phyloP scores from a whole-genome alignment of 2,888 invertebrate species.

The Acrobasis consociella region DNA sequence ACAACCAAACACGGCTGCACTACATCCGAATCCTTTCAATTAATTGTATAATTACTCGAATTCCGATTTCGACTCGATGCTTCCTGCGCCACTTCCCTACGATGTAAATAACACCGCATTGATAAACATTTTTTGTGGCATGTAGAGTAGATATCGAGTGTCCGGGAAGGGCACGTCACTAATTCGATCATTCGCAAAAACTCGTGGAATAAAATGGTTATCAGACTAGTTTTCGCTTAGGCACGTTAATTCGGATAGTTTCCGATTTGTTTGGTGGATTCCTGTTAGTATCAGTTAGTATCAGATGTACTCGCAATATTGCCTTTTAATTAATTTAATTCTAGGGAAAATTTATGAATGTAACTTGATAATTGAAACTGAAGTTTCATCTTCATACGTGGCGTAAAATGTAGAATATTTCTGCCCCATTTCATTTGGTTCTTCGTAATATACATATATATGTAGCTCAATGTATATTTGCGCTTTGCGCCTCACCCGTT shows the following conservation, averaged over 20 bases:
- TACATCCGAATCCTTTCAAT: conserved; percentile 31
- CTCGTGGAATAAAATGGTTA: not conserved
- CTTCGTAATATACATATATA: no score
- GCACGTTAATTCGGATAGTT: not conserved
- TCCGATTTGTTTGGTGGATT: not conserved
- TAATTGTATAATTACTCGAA: conserved; percentile 55
- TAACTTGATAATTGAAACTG: no score
- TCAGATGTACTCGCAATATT: no score
- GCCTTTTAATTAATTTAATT: no score
- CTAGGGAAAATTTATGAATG: no score
- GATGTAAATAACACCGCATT: conserved; percentile 37
- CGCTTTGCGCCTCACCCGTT: no score
- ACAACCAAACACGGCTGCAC: not conserved
- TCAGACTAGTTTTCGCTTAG: conserved; percentile 1
- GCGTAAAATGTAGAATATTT: no score
- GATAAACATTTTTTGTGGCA: conserved; percentile 14
- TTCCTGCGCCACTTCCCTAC: conserved; percentile 39
- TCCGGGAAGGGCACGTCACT: conserved; percentile 75
- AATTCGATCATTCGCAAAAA: conserved; percentile 58
- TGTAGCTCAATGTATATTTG: no score
- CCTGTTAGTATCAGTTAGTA: no score
- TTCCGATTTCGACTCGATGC: conserved; percentile 56
- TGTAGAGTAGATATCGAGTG: conserved; percentile 45
- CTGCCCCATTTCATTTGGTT: no score
- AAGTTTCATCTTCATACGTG: no score